Percentiles rank a stretch among this genome's conserved stretches.
These are phyloP conservation scores for Myotis planiceps DNA, from an alignment of 2,797 vertebrate genomes.

Conservation along the genomic window DNA sequence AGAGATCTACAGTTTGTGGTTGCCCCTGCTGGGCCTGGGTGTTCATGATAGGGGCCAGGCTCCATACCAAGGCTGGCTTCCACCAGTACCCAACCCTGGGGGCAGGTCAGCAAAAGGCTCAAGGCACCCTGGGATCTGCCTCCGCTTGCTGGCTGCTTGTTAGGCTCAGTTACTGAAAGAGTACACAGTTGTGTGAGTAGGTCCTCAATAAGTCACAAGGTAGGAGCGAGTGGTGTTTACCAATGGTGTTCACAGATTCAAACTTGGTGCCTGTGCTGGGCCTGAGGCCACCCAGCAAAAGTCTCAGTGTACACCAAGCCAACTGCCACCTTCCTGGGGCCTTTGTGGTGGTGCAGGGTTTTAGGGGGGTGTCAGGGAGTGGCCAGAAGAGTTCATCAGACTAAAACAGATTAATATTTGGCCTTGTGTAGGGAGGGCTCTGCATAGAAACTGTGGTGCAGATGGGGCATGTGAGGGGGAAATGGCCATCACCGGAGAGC, in stretches of 20 bases:
- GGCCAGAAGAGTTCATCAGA: neutral
- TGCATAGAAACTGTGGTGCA: neutral
- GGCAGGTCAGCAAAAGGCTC: neutral
- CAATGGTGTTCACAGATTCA: neutral
- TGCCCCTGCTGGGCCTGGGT: neutral
- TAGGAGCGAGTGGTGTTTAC: neutral
- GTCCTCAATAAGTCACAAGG: neutral
- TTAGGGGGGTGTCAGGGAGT: neutral
- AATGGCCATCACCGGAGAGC: neutral
- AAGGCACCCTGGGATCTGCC: neutral
- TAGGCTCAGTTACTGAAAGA: neutral
- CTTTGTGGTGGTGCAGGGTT: neutral
- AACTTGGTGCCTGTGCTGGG: neutral
- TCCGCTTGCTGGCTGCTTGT: neutral
- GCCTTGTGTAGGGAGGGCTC: neutral
- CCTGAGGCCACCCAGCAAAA: neutral
- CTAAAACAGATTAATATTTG: neutral
- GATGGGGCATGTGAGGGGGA: neutral
- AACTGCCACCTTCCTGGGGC: neutral
- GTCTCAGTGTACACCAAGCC: neutral
- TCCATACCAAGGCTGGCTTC: neutral
- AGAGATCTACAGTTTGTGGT: neutral
- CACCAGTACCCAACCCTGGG: neutral
- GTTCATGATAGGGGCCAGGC: neutral
- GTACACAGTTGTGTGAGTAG: neutral